A percentile compares a stretch with the other conserved stretches of the same genome.
These are phyloP conservation scores for Aratinga solstitialis DNA, from an alignment of 2,797 vertebrate genomes.

Conservation along the genomic window DNA sequence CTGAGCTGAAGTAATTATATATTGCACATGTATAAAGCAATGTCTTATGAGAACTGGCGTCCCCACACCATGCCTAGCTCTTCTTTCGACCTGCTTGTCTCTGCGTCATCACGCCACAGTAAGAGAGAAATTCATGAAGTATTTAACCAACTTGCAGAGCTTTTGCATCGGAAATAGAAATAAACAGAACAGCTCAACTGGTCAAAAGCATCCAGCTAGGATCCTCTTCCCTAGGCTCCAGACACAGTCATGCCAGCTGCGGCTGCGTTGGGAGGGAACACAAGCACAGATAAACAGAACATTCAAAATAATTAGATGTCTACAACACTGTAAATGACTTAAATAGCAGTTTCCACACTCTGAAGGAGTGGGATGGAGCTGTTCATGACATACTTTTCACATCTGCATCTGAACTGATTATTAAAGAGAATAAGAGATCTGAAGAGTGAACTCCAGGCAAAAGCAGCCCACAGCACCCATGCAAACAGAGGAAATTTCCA, in stretches of 20 bases:
- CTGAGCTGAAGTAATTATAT: background rate
- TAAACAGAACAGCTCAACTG: background rate
- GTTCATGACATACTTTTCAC: background rate
- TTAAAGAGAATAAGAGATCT: background rate
- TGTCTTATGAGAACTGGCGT: background rate
- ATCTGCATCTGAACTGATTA: background rate
- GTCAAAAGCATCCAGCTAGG: background rate
- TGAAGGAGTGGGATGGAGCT: background rate
- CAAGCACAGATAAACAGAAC: background rate
- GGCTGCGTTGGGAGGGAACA: background rate
- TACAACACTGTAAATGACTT: background rate
- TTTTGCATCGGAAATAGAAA: background rate
- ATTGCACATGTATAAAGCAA: background rate
- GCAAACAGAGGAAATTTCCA: background rate
- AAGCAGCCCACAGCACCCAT: background rate
- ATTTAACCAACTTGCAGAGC: conserved; percentile 1
- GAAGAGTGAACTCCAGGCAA: background rate
- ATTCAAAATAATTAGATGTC: background rate
- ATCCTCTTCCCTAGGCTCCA: background rate
- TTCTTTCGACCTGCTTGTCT: background rate
- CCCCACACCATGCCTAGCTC: background rate
- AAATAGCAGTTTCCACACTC: background rate
- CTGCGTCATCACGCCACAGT: background rate
- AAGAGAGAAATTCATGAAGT: background rate
- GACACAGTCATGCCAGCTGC: background rate